Evolutionary conservation across 1,140 invertebrate genomes (phyloP), one percentile per base, ranked within the genome.

Genomic region (Heliothis virescens): DNA sequence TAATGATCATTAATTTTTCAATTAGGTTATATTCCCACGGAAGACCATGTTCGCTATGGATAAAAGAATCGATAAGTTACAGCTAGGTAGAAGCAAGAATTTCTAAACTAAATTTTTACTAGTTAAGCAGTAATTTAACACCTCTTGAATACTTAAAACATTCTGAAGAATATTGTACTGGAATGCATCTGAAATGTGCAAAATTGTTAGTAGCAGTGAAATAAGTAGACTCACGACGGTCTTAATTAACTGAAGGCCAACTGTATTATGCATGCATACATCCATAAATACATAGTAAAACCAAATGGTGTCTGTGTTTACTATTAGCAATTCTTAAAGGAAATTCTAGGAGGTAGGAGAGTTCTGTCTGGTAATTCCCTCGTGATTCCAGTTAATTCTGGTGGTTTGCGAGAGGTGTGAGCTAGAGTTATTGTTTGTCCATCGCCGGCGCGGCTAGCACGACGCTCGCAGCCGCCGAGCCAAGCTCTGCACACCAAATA

Each of bases 361-460:
- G 65, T 75, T 76, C 63, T 10, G 73, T 65, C 13, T 69, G 55
- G 16, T 41, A 81, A 81, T 81, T 77, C 79, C 80, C 59, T 53
- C 2, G 77, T 48, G 71, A 80, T 83, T 62, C 79, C 34, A 75
- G 67, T 80, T 79, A 63, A 63, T 75, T 80, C 74, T 74, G 69
- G 75, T 57, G 67, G 76, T 81, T 67, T 80, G 62, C 50, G 65
- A 76, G 77, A 75, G 72, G 72, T 75, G 72, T 59, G 73, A 59
- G 82, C 29, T 82, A 16, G 67, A 82, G 80, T 80, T 79, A 83
- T 85, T 85, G 80, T 83, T 83, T 84, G 78, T 72, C 78, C 63
- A 77, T 74, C 74, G 78, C 16, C 62, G 50, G 63, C 26, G 18
- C 29, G 16, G 80, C 47, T 15, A 63, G 65, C 55, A n/a, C 52